phyloP scores from a whole-genome alignment of 2,113 vertebrate species.

The Heterotilapia buettikoferi region DNA sequence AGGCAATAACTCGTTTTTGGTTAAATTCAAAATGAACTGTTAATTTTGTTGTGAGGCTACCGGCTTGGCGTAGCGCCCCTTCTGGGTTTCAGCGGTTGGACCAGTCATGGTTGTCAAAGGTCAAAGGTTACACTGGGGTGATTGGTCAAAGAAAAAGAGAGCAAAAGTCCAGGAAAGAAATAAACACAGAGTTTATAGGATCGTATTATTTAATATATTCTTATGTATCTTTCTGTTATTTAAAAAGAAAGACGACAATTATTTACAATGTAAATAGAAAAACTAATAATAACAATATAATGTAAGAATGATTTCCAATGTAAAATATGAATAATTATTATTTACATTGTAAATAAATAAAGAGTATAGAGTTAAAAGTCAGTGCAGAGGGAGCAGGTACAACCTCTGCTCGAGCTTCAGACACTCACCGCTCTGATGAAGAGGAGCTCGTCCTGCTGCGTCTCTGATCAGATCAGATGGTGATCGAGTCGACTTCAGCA shows the following conservation, averaged over 20 bases:
- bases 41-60: background rate
- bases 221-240: background rate
- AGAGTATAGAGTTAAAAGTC: background rate
- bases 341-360: background rate
- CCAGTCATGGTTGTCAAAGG: background rate
- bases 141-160: background rate
- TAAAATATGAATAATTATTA: background rate
- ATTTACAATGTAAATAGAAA: background rate
- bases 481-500: background rate
- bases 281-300: background rate
- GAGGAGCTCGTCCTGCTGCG: background rate
- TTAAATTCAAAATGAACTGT: background rate
- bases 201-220: rapidly evolving
- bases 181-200: background rate
- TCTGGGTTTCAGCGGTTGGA: background rate
- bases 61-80: background rate
- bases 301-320: rapidly evolving
- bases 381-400: background rate
- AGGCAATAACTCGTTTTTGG: background rate
- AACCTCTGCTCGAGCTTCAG: background rate
- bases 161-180: background rate
- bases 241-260: background rate
- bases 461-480: background rate
- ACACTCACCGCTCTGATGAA: constrained; percentile 14
- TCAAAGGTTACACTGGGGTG: background rate